These are phyloP conservation scores for Bellardia pandia DNA, from an alignment of 2,888 invertebrate species.

Conservation along the genomic window DNA sequence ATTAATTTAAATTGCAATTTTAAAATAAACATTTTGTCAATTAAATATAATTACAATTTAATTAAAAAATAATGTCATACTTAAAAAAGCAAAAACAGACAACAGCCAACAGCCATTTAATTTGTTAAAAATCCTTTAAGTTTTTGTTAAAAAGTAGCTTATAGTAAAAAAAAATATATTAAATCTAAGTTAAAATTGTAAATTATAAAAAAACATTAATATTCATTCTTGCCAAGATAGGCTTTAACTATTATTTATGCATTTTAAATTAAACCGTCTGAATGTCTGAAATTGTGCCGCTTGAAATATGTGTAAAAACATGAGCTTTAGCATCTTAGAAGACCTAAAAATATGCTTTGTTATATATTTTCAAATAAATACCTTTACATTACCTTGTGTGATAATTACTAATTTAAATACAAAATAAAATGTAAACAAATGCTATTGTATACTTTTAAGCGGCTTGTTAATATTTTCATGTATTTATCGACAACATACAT, in stretches of 20 bases:
- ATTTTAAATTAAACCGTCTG: too few relatives aligned
- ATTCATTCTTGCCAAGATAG: too few relatives aligned
- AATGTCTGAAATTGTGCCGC: too few relatives aligned
- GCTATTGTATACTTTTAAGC: conserved; percentile 38
- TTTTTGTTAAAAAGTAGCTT: background rate
- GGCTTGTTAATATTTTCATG: conserved; percentile 31
- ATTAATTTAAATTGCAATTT: conserved; percentile 30
- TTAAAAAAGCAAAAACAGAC: background rate
- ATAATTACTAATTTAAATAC: background rate
- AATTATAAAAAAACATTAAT: too few relatives aligned
- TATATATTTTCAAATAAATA: background rate
- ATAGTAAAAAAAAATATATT: too few relatives aligned
- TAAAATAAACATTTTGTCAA: conserved; percentile 51
- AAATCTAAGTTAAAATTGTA: too few relatives aligned
- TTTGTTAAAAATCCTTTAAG: background rate
- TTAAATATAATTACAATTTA: conserved; percentile 27
- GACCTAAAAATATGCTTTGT: background rate
- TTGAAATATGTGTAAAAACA: too few relatives aligned
- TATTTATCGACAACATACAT: conserved; percentile 31
- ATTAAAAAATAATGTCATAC: conserved; percentile 17
- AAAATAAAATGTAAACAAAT: background rate
- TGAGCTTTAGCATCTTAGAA: too few relatives aligned
- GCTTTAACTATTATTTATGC: too few relatives aligned
- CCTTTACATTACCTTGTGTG: background rate
- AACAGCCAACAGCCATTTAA: conserved; percentile 3